Base-by-base conservation (phyloP, 2,113 vertebrate genomes). In the Corvus moneduloides region DNA sequence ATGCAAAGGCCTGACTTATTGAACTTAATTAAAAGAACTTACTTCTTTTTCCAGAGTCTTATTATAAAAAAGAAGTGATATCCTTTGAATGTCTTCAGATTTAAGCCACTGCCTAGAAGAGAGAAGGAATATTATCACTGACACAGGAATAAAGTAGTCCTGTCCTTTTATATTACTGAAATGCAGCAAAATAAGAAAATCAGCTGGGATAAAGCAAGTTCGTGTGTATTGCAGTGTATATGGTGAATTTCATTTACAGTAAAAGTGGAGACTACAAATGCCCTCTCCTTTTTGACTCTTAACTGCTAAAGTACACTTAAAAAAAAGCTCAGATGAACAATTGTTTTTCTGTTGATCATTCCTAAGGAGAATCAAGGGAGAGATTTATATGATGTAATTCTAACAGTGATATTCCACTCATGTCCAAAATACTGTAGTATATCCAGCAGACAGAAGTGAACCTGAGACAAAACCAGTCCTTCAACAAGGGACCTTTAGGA, bases 31-130 rank as follows among this genome's bases (percentile, higher is more conserved):
- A 89, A 96, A 94, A 78, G 23, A 86, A 93, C 96, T 98, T 98
- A 99, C 99, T 98, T 99, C 99, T 96, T 99, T 99, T 95, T 99
- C 99, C 91, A 99, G 97, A 48, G 98, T 97, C 97, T 99, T 99
- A 96, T 99, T 99, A 90, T 99, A 99, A 97, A 99, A 99, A 96
- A 99, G 98, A 92, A 99, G 97, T 6, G 99, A 99, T 98, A 99
- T 99, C 98, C 99, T 99, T 96, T 99, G 99, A 96, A 99, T 99
- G 88, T 99, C 99, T 94, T 99, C 99, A 28, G 99, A 99, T 96
- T 99, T 99, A 59, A 99, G 98, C 99, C 99, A 99, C 68, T 99
- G 99, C 96, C 99, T 99, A 87, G 37, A 96, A 97, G 24, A 84
- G 63, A 77, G 84, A 97, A 94, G 51, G n/a, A 48, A 77, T 11